Conservation (phyloP, 2,797 vertebrate genomes). For the Lagothrix lagotricha region DNA sequence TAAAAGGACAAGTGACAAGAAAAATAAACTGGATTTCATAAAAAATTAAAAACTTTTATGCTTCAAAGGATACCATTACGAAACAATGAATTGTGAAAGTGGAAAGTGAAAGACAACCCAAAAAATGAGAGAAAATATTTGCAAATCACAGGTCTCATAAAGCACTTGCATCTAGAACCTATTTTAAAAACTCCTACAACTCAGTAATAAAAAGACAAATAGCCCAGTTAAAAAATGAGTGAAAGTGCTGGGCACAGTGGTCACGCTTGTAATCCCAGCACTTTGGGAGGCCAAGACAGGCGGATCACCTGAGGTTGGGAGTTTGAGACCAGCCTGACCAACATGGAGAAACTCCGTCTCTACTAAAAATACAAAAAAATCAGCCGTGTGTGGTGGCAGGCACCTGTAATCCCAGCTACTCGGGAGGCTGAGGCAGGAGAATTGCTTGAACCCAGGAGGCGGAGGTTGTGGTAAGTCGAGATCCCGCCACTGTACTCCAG, state of each 20-base stretch:
- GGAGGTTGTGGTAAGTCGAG: too few relatives aligned
- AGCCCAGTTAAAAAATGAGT: neutral
- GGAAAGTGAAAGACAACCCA: neutral
- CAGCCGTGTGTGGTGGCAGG: too few relatives aligned
- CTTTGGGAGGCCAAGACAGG: too few relatives aligned
- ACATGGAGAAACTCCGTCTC: too few relatives aligned
- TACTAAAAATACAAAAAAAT: too few relatives aligned
- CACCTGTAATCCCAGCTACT: too few relatives aligned
- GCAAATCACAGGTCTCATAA: neutral
- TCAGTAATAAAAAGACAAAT: constrained; percentile 3
- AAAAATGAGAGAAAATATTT: neutral
- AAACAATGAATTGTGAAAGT: neutral
- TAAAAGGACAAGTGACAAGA: neutral
- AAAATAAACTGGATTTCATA: neutral
- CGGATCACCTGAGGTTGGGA: too few relatives aligned
- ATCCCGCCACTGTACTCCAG: too few relatives aligned
- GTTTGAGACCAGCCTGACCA: too few relatives aligned
- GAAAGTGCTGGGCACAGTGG: neutral
- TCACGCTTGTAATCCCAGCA: too few relatives aligned
- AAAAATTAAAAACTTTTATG: neutral
- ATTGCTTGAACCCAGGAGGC: too few relatives aligned
- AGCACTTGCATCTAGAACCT: neutral
- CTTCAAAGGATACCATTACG: neutral
- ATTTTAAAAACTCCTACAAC: neutral
- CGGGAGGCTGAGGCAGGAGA: too few relatives aligned